Percentiles rank a stretch among this genome's conserved stretches.
phyloP scores from a whole-genome alignment of 2,113 vertebrate species.

The Andinoacara biseriatus region DNA sequence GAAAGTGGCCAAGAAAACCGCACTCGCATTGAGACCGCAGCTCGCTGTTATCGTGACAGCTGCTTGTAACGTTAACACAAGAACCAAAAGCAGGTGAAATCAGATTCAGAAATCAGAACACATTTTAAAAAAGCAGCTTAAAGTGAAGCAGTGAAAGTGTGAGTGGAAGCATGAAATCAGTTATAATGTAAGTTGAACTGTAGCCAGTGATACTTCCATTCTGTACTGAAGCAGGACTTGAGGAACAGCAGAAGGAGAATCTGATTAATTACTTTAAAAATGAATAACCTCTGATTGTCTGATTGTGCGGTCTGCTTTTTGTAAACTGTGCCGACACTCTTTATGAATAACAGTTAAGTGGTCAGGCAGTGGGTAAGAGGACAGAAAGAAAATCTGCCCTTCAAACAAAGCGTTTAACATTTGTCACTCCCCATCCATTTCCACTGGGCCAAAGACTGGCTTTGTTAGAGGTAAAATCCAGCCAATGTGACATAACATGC shows the following conservation, averaged over 20 bases:
- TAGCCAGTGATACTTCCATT: background rate
- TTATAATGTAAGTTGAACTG: background rate
- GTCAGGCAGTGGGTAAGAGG: background rate
- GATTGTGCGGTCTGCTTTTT: background rate
- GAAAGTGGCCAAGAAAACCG: background rate
- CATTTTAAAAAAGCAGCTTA: background rate
- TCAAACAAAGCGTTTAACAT: slow-evolving; percentile 59
- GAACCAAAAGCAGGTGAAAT: background rate
- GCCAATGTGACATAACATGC: slow-evolving; percentile 64
- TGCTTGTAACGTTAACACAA: background rate
- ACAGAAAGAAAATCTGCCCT: slow-evolving; percentile 43
- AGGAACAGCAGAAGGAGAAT: background rate
- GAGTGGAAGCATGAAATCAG: background rate
- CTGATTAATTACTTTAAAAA: background rate
- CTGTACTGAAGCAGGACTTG: too few species aligned
- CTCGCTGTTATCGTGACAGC: background rate
- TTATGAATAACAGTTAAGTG: background rate
- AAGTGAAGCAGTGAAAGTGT: background rate
- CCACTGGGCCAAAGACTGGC: slow-evolving; percentile 22
- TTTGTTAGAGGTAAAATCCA: slow-evolving; percentile 59
- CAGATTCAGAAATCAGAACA: background rate
- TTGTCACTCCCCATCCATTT: slow-evolving; percentile 26
- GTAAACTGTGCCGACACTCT: background rate
- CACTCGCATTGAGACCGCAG: background rate
- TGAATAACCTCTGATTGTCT: background rate